phyloP scores from a whole-genome alignment of 2,888 invertebrate genomes.

The Strigamia transsilvanica region DNA sequence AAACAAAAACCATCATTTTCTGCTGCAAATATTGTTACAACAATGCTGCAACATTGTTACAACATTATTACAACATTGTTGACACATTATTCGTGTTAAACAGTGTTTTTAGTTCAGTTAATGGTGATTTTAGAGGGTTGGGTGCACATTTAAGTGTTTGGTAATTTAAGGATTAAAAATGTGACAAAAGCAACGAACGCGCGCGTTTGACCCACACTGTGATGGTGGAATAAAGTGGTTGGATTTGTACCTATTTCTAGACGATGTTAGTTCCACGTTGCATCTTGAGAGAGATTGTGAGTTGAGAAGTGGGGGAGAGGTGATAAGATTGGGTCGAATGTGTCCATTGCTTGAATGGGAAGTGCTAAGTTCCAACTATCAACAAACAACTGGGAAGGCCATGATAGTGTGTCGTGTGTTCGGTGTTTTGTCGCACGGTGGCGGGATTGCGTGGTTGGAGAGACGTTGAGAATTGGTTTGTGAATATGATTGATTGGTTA shows the following conservation, averaged over 20 bases:
- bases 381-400: constrained; percentile 1
- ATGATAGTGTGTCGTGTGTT: background rate
- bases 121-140: too few species aligned
- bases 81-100: too few species aligned
- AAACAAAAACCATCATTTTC: too few species aligned
- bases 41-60: too few species aligned
- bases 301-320: background rate
- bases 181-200: too few species aligned
- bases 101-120: too few species aligned
- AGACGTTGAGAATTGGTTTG: background rate
- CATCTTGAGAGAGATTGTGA: background rate
- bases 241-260: background rate
- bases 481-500: background rate
- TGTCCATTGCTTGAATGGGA: background rate
- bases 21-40: too few species aligned
- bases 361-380: background rate
- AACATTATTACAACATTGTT: too few species aligned
- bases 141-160: too few species aligned
- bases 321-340: background rate
- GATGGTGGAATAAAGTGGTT: background rate
- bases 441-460: background rate
- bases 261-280: background rate
- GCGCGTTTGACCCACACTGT: background rate
- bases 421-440: background rate
- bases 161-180: too few species aligned